Evolutionary conservation across 2,797 vertebrate species (phyloP).

Genomic region (Ibycter americanus): DNA sequence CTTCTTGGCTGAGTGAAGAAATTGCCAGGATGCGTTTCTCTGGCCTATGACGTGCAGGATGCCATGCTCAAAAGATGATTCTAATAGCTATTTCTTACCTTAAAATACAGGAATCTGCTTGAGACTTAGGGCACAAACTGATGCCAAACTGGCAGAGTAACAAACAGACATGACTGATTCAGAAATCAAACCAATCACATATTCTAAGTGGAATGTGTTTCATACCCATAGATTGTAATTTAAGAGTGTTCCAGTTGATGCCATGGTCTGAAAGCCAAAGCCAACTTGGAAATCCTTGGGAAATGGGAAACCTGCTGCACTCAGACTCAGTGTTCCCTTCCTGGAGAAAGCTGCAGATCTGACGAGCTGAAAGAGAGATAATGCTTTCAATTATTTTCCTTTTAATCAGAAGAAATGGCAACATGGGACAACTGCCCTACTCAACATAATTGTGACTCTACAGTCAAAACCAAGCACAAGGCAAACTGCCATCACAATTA

Average conservation of each 20-base stretch:
- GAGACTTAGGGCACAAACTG: neutral
- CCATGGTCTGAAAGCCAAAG: constrained; percentile 79
- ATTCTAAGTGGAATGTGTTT: neutral
- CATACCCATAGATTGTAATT: constrained; percentile 70
- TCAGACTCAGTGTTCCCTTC: constrained; percentile 72
- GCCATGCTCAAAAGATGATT: neutral
- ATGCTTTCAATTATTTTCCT: neutral
- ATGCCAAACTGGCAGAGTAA: neutral
- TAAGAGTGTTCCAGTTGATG: constrained; percentile 67
- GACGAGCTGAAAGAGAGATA: constrained; percentile 68
- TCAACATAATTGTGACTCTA: neutral
- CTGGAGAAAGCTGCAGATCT: constrained; percentile 76
- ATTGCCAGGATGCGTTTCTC: neutral
- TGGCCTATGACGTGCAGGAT: neutral
- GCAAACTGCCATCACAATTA: neutral
- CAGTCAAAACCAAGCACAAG: neutral
- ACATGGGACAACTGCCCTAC: neutral
- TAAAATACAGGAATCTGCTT: neutral
- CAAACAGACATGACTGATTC: neutral
- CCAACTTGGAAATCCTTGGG: constrained; percentile 74
- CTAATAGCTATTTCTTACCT: neutral
- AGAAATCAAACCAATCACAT: neutral
- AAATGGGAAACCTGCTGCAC: neutral
- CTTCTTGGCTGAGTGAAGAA: neutral
- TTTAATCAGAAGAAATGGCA: neutral